Conservation (phyloP, 2,113 vertebrate species). For the Pomatostomus ruficeps region DNA sequence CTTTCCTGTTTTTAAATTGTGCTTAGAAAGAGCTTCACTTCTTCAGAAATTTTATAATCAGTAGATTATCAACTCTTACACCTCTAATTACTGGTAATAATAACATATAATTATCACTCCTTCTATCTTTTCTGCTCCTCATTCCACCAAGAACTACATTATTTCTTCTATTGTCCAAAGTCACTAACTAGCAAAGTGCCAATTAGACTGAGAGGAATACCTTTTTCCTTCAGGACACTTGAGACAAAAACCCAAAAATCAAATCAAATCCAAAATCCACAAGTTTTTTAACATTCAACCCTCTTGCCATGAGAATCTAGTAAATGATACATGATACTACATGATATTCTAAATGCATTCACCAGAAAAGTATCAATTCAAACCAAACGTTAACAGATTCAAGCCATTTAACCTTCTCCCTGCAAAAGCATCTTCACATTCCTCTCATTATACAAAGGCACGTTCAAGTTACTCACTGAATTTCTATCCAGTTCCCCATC, state of each 20-base stretch:
- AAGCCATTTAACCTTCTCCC: background rate
- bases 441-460: background rate
- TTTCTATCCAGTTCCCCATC: constrained; percentile 72
- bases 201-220: background rate
- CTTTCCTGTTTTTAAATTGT: background rate
- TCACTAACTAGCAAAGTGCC: background rate
- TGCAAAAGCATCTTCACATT: background rate
- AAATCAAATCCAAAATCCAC: background rate
- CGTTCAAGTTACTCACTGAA: constrained; percentile 68
- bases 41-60: background rate
- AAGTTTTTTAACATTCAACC: background rate
- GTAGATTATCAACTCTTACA: background rate
- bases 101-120: background rate
- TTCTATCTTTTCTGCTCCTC: background rate
- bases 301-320: background rate
- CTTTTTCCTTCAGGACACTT: background rate
- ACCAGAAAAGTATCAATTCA: background rate
- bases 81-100: background rate
- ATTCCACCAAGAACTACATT: background rate
- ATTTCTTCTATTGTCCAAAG: background rate
- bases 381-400: background rate
- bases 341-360: background rate
- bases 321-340: background rate
- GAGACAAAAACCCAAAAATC: background rate
- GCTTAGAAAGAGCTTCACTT: background rate